phyloP scores from a whole-genome alignment of 2,113 vertebrate species.

The Mesocricetus auratus region DNA sequence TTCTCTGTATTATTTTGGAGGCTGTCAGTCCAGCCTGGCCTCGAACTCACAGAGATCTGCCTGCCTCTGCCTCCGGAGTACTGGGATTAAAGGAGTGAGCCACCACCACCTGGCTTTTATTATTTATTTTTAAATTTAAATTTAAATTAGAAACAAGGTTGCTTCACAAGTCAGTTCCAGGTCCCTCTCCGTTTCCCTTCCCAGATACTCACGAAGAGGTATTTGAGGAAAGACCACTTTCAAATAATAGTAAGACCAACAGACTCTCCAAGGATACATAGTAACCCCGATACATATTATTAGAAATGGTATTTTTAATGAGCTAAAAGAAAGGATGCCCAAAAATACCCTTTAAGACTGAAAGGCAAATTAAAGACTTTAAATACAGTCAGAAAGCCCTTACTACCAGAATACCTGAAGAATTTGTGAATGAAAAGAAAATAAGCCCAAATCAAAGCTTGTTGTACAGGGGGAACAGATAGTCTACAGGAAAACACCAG shows the following conservation, averaged over 20 bases:
- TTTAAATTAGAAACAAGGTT: too few relatives aligned
- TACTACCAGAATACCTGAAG: not conserved
- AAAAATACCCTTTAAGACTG: conserved; percentile 12
- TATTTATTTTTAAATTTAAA: too few relatives aligned
- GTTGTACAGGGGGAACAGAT: not conserved
- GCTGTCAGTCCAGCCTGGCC: too few relatives aligned
- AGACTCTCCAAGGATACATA: not conserved
- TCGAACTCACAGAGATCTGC: too few relatives aligned
- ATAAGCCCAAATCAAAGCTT: not conserved
- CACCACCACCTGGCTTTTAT: too few relatives aligned
- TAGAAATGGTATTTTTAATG: not conserved
- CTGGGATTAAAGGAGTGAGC: too few relatives aligned
- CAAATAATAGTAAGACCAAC: not conserved
- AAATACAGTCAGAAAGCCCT: not conserved
- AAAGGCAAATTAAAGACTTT: not conserved
- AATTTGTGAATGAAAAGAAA: not conserved
- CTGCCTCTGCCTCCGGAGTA: too few relatives aligned
- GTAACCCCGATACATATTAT: not conserved
- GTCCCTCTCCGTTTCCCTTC: too few relatives aligned
- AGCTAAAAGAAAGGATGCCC: not conserved
- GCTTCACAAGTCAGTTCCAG: too few relatives aligned
- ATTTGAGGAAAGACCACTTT: not conserved
- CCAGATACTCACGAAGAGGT: not conserved
- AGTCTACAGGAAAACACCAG: not conserved
- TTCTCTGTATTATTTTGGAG: too few relatives aligned